Evolutionary conservation across 2,113 vertebrate genomes (phyloP), one percentile per base, ranked within the genome.

Genomic region (Acrocephalus kingi): DNA sequence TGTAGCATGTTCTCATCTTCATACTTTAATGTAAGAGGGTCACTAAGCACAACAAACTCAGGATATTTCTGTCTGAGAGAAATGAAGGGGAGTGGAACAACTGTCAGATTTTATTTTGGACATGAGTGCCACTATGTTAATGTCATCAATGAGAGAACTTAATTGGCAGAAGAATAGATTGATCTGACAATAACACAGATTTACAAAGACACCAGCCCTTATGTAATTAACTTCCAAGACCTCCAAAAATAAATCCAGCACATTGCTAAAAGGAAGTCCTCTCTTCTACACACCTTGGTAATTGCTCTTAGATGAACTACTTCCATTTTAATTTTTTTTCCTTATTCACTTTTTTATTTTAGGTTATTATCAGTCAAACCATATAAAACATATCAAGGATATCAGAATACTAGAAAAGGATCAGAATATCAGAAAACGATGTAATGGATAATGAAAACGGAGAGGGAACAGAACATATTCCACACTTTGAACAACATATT

Each of bases 21-120:
- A 19, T 19, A 5, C 5, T 43, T n/a, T 8, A 41, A 19, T 5
- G 3, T 0, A 4, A 59, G 61, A 21, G 1, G 1, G 48, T 56
- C 5, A 13, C 20, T 18, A 45, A 35, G 54, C 91, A 41, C 13
- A 90, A 48, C 25, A 75, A 88, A 77, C 7, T 31, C 1, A 0
- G 30, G 15, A 13, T 23, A 31, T 74, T 69, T 91, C 59, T 86
- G 55, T 22, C 17, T 59, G 46, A 69, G 63, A 74, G 15, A 51
- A 90, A 88, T 80, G 31, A 27, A 63, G 78, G 19, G 11, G 7
- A 78, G 25, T 77, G 35, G 21, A 87, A 66, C 0, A 1, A 27
- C 17, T 82, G 31, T 7, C 2, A 3, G 27, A 17, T 73, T 86
- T 81, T 87, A 23, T 52, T 84, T 64, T 68, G n/a, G 37, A 94